phyloP scores from a whole-genome alignment of 2,113 vertebrate genomes.

The Oreochromis tanganicae region DNA sequence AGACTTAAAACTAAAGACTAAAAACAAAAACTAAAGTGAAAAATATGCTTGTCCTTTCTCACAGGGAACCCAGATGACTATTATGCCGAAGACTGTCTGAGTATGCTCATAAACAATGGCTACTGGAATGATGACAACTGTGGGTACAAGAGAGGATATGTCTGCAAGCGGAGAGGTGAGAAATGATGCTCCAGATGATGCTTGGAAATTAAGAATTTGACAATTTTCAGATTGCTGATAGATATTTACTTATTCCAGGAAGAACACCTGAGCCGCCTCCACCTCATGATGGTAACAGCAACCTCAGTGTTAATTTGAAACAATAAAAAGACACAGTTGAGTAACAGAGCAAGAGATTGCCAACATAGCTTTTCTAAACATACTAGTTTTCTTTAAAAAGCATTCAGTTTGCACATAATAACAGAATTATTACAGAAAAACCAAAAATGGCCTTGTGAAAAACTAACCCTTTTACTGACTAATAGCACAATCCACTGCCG shows the following conservation, averaged over 20 bases:
- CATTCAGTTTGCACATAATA: background rate
- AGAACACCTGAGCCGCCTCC: slow-evolving; percentile 67
- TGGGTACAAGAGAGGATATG: slow-evolving; percentile 67
- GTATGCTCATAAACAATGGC: slow-evolving; percentile 65
- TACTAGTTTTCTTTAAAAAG: background rate
- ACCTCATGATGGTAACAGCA: slow-evolving; percentile 70
- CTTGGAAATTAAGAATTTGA: background rate
- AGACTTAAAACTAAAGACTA: background rate
- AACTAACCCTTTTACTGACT: background rate
- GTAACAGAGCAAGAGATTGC: background rate
- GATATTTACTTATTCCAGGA: slow-evolving; percentile 47
- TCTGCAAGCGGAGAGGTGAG: slow-evolving; percentile 72
- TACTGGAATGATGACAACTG: slow-evolving; percentile 77
- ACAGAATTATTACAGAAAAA: background rate
- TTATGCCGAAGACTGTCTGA: slow-evolving; percentile 70
- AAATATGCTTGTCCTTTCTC: background rate
- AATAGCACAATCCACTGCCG: background rate
- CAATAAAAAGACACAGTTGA: background rate
- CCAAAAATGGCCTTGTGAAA: background rate
- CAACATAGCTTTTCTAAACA: background rate
- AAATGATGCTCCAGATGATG: background rate
- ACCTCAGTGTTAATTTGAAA: background rate
- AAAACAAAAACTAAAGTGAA: background rate
- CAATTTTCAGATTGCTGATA: background rate
- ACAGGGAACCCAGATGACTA: slow-evolving; percentile 73